Conservation (phyloP, 2,797 vertebrate genomes). For the Okamejei kenojei region DNA sequence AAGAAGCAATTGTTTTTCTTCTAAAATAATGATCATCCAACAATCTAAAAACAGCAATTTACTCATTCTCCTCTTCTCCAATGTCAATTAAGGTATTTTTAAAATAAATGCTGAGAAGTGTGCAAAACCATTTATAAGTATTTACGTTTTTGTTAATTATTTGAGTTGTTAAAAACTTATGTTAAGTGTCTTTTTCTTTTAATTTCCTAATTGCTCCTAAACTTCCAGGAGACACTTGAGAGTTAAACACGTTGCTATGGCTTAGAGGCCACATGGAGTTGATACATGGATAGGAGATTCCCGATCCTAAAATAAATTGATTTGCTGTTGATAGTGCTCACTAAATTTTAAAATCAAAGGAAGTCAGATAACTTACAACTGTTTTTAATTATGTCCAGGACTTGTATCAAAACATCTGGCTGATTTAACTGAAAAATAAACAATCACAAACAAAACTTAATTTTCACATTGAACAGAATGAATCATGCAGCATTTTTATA, state of each 20-base stretch:
- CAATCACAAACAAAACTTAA: slow-evolving; percentile 41
- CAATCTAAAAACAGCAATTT: not conserved
- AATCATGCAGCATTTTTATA: slow-evolving; percentile 25
- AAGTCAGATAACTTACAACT: slow-evolving; percentile 62
- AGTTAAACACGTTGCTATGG: too few relatives aligned
- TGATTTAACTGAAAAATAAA: slow-evolving; percentile 79
- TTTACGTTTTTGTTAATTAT: too few relatives aligned
- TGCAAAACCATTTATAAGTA: too few relatives aligned
- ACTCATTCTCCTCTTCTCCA: not conserved
- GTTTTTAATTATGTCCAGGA: slow-evolving; percentile 89
- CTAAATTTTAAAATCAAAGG: not conserved
- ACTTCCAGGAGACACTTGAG: too few relatives aligned
- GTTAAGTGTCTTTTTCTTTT: too few relatives aligned
- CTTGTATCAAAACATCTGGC: slow-evolving; percentile 90
- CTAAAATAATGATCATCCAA: not conserved
- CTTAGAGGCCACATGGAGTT: too few relatives aligned
- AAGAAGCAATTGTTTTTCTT: not conserved
- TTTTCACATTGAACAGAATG: slow-evolving; percentile 34
- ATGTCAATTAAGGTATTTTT: not conserved
- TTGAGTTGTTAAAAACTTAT: too few relatives aligned
- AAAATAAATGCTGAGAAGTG: not conserved
- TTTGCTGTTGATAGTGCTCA: too few relatives aligned
- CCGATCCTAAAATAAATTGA: too few relatives aligned
- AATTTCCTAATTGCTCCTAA: too few relatives aligned
- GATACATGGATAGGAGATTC: too few relatives aligned